Evolutionary conservation across 2,797 vertebrate genomes (phyloP).

Genomic region (Melanotaenia pygmaea): DNA sequence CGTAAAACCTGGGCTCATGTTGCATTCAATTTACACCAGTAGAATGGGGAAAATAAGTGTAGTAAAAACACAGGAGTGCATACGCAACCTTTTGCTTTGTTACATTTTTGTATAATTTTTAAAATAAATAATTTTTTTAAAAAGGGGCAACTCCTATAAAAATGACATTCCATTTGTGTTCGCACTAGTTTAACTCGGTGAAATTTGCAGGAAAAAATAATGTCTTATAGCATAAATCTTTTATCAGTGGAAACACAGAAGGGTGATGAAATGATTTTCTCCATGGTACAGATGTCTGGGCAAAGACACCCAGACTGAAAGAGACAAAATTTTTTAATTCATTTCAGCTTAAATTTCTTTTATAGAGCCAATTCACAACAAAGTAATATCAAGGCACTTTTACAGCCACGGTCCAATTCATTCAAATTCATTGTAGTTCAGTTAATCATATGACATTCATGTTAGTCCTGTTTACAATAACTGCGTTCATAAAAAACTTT

Average conservation of each 20-base stretch:
- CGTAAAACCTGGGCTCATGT: constrained; percentile 3
- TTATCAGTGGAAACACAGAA: neutral
- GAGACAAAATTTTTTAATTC: neutral
- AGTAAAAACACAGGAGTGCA: neutral
- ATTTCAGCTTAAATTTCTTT: neutral
- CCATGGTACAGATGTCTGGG: neutral
- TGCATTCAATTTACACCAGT: neutral
- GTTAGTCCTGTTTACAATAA: neutral
- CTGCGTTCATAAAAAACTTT: neutral
- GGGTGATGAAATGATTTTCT: too few species aligned
- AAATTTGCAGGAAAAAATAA: neutral
- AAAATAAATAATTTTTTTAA: neutral
- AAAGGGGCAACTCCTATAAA: neutral
- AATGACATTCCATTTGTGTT: neutral
- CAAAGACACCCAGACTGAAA: neutral
- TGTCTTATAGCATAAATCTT: neutral
- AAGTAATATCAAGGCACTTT: neutral
- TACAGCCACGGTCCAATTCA: neutral
- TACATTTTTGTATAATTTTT: neutral
- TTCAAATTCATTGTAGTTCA: neutral
- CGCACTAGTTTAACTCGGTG: neutral
- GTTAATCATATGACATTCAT: neutral
- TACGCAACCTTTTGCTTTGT: neutral
- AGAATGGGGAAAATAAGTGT: neutral
- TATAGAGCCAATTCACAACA: neutral